phyloP scores from a whole-genome alignment of 23 tunicate species.

The Botrylloides violaceus region DNA sequence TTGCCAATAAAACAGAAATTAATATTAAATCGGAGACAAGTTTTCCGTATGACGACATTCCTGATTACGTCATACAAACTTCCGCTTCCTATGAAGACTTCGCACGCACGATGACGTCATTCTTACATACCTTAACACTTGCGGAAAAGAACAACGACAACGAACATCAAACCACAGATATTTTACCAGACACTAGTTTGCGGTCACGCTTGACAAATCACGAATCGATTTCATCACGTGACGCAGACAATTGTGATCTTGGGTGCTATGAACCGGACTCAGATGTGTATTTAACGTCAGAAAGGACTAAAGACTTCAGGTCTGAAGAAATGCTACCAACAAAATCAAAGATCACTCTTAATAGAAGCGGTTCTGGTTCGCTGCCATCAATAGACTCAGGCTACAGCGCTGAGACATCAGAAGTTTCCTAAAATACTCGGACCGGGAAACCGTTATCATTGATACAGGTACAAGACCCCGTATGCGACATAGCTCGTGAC shows the following conservation, averaged over 20 bases:
- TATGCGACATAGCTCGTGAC: no score
- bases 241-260: background rate
- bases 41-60: background rate
- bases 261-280: background rate
- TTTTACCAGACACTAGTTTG: background rate
- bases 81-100: background rate
- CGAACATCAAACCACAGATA: background rate
- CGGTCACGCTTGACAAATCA: background rate
- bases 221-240: background rate
- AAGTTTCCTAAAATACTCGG: background rate
- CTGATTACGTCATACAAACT: background rate
- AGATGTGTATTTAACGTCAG: background rate
- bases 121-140: background rate
- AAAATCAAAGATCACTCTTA: no score
- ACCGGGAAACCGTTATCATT: no score
- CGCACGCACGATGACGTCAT: background rate
- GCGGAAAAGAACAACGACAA: background rate
- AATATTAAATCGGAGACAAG: no score
- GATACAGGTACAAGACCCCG: no score
- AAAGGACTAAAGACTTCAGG: background rate
- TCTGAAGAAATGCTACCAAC: no score
- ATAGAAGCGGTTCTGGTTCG: background rate
- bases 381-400: background rate
- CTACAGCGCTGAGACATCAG: background rate
- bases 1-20: no score